Base-by-base conservation (phyloP, 2,797 vertebrate species). In the Dipus sagitta region DNA sequence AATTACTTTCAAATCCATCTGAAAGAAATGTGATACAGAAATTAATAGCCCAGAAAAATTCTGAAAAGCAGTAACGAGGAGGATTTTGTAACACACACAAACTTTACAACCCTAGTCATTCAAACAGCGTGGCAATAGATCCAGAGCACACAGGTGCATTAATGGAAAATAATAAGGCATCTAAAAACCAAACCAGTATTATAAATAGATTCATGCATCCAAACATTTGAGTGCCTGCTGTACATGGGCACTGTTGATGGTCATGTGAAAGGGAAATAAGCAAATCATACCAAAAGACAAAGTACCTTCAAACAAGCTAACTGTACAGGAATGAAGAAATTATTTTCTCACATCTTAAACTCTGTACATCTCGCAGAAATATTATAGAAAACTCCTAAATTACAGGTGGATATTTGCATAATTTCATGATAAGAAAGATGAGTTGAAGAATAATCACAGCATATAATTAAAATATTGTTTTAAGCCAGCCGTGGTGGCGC, bases 1-100 rank as follows among this genome's bases (percentile, higher is more conserved):
- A 74, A 77, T 76, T 60, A 58, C 42, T 65, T 92, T 79, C 18
- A 86, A 95, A 30, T 79, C 93, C 47, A 80, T 71, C 60, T 67
- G 13, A 76, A 78, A 87, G 24, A 60, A 81, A 90, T 79, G 30
- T n/a, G 2, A 85, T 77, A 68, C 32, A 90, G 62, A 68, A 82
- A 58, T 11, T 58, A 58, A 83, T 28, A 26, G 24, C 34, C 58
- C 60, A 71, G 80, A 30, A 81, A 88, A 78, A 79, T 30, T 13
- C 70, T 81, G 14, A 79, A 71, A 84, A 60, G 54, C 0, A n/a
- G 4, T 20, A 6, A 13, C 0, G 9, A 76, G 13, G 28, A 62
- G 11, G 8, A 3, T 24, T 21, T 30, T 26, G 9, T 58, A 20
- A 6, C 11, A 42, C 20, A 64, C 5, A 71, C 21, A 60, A 20